phyloP scores from a whole-genome alignment of 2,888 invertebrate species.

The Zygogramma bicolorata region DNA sequence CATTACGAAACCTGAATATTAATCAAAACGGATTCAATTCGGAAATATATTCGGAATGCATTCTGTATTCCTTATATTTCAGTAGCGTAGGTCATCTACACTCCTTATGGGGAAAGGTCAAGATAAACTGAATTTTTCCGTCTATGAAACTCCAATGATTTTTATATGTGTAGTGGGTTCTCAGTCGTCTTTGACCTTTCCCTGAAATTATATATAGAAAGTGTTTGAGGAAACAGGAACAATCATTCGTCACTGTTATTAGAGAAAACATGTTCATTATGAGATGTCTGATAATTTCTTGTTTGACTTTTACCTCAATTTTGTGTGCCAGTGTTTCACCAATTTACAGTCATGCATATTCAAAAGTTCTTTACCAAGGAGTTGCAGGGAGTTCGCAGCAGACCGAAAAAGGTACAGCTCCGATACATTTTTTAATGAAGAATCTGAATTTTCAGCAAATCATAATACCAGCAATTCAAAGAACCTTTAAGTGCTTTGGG shows the following conservation, averaged over 20 bases:
- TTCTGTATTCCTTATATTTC: constrained; percentile 1
- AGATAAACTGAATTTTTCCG: neutral
- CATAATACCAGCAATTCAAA: too few species aligned
- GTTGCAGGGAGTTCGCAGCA: neutral
- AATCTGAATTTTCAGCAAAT: too few species aligned
- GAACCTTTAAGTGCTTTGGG: too few species aligned
- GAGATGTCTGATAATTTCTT: neutral
- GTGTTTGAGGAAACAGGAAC: neutral
- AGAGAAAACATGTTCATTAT: constrained; percentile 27
- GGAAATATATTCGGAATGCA: neutral
- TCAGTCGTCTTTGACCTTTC: neutral
- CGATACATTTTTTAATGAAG: neutral
- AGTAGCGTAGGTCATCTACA: neutral
- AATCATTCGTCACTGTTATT: neutral
- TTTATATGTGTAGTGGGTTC: too few species aligned
- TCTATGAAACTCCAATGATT: neutral
- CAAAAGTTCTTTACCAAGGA: constrained; percentile 28
- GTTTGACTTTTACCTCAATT: constrained; percentile 4
- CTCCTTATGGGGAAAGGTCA: neutral
- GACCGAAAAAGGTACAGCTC: constrained; percentile 19
- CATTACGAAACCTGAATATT: constrained; percentile 1
- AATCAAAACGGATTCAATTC: neutral
- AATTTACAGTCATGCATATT: constrained; percentile 33
- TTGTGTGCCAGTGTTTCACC: constrained; percentile 16
- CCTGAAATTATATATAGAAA: neutral